Percentiles rank a stretch among this genome's conserved stretches.
These are phyloP conservation scores for Tridacna gigas DNA, from an alignment of 2,888 invertebrate species.

Conservation along the genomic window DNA sequence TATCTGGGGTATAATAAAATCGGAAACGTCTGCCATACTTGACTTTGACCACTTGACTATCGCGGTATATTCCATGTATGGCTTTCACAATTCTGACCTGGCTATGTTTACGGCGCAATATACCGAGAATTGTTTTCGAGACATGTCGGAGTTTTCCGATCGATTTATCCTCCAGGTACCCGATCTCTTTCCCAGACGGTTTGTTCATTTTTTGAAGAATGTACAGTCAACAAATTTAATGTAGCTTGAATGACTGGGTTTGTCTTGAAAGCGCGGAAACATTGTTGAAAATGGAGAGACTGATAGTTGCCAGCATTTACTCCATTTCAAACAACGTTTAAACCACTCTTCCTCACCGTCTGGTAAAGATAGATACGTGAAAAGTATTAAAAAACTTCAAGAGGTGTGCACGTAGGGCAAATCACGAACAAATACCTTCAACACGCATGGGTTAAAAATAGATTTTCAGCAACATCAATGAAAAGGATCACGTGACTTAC, in stretches of 20 bases:
- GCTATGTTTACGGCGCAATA: too few species aligned
- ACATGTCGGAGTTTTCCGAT: too few species aligned
- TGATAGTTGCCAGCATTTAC: not conserved
- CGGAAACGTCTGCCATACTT: too few species aligned
- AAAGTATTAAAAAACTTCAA: not conserved
- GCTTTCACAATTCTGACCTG: too few species aligned
- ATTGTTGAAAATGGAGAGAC: not conserved
- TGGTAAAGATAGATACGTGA: not conserved
- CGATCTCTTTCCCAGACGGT: not conserved
- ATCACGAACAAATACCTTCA: not conserved
- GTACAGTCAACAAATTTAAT: not conserved
- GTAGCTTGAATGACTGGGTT: not conserved
- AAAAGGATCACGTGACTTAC: slow-evolving; percentile 39
- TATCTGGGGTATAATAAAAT: too few species aligned
- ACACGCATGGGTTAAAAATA: slow-evolving; percentile 6
- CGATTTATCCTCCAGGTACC: too few species aligned
- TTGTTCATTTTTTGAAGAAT: not conserved
- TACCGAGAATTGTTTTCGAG: too few species aligned
- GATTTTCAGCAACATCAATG: not conserved
- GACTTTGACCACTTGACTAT: too few species aligned
- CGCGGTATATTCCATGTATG: too few species aligned
- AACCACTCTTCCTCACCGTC: not conserved
- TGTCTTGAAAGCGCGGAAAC: not conserved
- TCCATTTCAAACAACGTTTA: not conserved
- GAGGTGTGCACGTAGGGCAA: not conserved